A percentile compares a stretch with the other conserved stretches of the same genome.
phyloP scores from a whole-genome alignment of 2,113 vertebrate species.

The Vidua chalybeata region DNA sequence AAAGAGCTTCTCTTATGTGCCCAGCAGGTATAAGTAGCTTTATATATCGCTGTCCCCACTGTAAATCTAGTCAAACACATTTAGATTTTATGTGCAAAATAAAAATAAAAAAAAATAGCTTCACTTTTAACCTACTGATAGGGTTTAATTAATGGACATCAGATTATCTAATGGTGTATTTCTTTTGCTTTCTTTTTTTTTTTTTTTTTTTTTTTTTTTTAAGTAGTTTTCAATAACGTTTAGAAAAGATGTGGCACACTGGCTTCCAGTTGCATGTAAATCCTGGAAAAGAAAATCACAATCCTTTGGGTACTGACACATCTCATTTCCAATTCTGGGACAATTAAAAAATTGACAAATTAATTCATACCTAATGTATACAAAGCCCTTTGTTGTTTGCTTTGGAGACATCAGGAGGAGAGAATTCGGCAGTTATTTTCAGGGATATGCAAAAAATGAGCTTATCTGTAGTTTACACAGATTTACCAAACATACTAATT shows the following conservation, averaged over 20 bases:
- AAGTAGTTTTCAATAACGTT: constrained; percentile 45
- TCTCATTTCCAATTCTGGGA: constrained; percentile 11
- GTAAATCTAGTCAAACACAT: constrained; percentile 83
- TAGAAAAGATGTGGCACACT: constrained; percentile 49
- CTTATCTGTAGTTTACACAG: constrained; percentile 57
- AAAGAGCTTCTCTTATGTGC: constrained; percentile 83
- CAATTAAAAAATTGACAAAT: constrained; percentile 43
- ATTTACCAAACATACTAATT: constrained; percentile 44
- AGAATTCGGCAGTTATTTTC: not conserved
- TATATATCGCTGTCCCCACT: constrained; percentile 83
- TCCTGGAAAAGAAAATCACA: constrained; percentile 20
- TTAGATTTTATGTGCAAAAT: constrained; percentile 77
- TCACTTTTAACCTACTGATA: constrained; percentile 69
- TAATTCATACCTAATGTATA: constrained; percentile 21
- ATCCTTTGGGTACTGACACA: constrained; percentile 65
- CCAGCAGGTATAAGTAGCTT: constrained; percentile 81
- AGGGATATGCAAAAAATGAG: not conserved
- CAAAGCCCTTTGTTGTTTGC: constrained; percentile 21
- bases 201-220: not conserved
- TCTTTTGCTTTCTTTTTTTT: not conserved
- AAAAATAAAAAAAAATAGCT: not conserved
- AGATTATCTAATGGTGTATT: constrained; percentile 40
- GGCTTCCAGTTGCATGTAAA: constrained; percentile 61
- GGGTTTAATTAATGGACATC: constrained; percentile 49
- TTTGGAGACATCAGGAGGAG: not conserved